Percentiles rank a stretch among this genome's conserved stretches.
Conservation (phyloP, 92 coral and sea anemone genomes). For the Palythoa heliodiscus region DNA sequence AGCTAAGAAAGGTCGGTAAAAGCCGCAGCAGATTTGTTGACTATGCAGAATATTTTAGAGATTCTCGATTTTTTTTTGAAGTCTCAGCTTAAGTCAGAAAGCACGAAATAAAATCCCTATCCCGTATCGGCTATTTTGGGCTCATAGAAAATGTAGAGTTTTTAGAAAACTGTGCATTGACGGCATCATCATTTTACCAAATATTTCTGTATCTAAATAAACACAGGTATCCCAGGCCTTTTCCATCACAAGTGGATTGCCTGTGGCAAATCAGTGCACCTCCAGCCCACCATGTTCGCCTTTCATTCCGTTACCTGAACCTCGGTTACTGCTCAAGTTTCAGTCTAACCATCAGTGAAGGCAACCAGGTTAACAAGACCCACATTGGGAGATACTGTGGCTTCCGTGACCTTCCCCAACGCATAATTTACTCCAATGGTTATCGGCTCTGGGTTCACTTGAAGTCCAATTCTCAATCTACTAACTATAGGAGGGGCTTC, state of each 20-base stretch:
- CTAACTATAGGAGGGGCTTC: neutral
- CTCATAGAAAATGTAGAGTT: too few relatives aligned
- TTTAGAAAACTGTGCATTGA: too few relatives aligned
- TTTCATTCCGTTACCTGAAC: slow-evolving; percentile 3
- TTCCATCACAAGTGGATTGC: slow-evolving; percentile 34
- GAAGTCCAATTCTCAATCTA: neutral
- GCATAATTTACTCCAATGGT: neutral
- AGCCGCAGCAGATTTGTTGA: neutral
- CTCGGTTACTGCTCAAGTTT: slow-evolving; percentile 10
- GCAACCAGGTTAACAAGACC: neutral
- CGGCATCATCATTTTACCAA: neutral
- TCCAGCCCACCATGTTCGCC: slow-evolving; percentile 20
- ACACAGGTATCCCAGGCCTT: slow-evolving; percentile 31
- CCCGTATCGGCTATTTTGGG: too few relatives aligned
- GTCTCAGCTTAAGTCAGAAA: too few relatives aligned
- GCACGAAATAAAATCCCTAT: too few relatives aligned
- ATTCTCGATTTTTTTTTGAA: too few relatives aligned
- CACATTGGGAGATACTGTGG: slow-evolving; percentile 13
- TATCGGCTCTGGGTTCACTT: slow-evolving; percentile 19
- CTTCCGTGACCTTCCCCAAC: neutral
- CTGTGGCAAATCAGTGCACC: slow-evolving; percentile 38
- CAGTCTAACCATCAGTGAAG: slow-evolving; percentile 22
- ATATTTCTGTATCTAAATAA: neutral
- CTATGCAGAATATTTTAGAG: too few relatives aligned
- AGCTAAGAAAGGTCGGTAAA: neutral